Evolutionary conservation across 2,797 vertebrate species (phyloP).

Genomic region (Phrynocephalus forsythii): DNA sequence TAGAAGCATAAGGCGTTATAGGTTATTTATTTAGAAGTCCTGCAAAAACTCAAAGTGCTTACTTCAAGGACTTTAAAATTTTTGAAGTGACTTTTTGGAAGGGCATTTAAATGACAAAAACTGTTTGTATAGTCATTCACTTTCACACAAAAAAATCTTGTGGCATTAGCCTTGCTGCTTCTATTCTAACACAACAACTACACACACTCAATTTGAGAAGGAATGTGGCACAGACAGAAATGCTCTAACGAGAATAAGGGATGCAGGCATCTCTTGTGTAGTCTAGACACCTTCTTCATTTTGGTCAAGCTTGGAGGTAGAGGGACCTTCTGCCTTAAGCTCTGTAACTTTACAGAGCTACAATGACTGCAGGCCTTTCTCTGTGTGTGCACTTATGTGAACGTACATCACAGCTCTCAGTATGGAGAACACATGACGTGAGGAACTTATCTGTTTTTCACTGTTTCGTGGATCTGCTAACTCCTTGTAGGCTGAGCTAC

Average conservation of each 20-base stretch:
- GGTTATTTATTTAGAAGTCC: background rate
- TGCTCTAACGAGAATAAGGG: background rate
- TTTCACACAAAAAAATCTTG: background rate
- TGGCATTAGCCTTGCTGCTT: background rate
- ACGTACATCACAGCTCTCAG: background rate
- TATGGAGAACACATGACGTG: no score
- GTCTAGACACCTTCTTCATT: background rate
- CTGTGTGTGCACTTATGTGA: no score
- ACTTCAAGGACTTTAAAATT: background rate
- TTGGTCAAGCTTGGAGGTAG: background rate
- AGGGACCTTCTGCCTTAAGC: background rate
- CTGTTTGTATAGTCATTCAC: background rate
- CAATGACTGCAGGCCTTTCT: no score
- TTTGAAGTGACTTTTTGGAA: background rate
- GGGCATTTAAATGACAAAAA: conserved; percentile 39
- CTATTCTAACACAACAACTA: background rate
- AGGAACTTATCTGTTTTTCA: background rate
- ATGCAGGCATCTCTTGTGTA: no score
- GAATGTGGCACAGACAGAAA: background rate
- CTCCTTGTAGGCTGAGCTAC: background rate
- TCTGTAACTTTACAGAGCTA: no score
- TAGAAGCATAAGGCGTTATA: background rate
- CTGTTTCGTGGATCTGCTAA: background rate
- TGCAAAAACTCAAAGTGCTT: background rate
- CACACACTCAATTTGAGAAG: background rate